A percentile compares a stretch with the other conserved stretches of the same genome.
Conservation (phyloP, 1,140 invertebrate genomes). For the Hylaeus volcanicus region DNA sequence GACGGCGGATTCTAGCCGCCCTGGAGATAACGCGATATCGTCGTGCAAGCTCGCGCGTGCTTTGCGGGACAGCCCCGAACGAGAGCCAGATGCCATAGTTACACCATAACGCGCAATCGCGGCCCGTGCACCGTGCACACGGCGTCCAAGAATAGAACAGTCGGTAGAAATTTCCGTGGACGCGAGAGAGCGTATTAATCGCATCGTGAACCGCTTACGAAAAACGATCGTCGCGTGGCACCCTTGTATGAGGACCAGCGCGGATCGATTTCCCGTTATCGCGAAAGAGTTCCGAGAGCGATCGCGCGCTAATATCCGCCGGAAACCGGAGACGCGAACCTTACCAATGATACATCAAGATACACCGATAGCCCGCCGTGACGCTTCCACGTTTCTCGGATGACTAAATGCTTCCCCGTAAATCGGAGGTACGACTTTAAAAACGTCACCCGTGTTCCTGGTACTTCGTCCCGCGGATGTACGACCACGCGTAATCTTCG, state of each 20-base stretch:
- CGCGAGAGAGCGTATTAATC: conserved; percentile 21
- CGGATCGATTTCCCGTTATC: neutral
- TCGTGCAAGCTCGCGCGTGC: neutral
- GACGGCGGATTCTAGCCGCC: neutral
- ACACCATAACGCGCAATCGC: conserved; percentile 32
- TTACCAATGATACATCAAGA: neutral
- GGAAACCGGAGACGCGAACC: neutral
- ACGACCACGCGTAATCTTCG: no score
- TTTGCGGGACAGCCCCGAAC: neutral
- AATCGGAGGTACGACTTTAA: conserved; percentile 10
- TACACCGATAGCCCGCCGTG: neutral
- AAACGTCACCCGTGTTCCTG: conserved; percentile 1
- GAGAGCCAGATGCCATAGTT: conserved; percentile 17
- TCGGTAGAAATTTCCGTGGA: conserved; percentile 16
- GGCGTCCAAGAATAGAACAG: conserved; percentile 20
- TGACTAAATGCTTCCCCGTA: conserved; percentile 3
- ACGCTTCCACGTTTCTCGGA: neutral
- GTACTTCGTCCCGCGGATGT: no score
- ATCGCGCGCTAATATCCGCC: conserved; percentile 3
- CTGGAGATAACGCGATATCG: conserved; percentile 36
- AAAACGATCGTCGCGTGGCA: neutral
- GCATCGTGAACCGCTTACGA: neutral
- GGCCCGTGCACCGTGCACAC: conserved; percentile 5
- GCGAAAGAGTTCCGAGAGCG: neutral
- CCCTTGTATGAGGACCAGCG: neutral